These are phyloP conservation scores for Homalodisca vitripennis DNA, from an alignment of 1,140 invertebrate genomes.

Conservation along the genomic window DNA sequence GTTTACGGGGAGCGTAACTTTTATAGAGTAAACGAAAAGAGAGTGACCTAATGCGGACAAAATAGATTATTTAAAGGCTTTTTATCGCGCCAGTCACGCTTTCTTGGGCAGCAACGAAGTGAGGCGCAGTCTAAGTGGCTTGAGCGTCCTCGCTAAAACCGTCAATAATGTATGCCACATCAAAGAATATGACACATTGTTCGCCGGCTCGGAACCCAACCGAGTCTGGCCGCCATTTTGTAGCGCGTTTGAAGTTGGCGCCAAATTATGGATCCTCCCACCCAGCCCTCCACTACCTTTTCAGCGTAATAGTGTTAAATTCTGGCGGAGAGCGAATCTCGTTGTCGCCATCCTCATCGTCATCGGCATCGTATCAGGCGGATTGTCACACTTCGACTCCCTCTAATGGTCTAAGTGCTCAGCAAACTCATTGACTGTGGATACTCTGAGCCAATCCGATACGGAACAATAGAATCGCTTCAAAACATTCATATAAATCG, in stretches of 20 bases:
- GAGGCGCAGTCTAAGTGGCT: constrained; percentile 4
- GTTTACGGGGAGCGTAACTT: no score
- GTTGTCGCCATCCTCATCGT: no score
- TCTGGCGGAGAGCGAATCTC: no score
- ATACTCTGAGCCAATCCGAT: no score
- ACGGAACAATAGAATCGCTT: no score
- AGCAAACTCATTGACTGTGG: no score
- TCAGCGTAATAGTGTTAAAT: background rate
- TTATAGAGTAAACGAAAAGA: background rate
- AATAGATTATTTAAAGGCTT: background rate
- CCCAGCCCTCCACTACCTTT: background rate
- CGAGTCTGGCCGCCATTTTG: background rate
- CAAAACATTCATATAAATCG: no score
- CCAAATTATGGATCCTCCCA: no score
- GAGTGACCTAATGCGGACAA: background rate
- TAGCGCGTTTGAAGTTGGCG: background rate
- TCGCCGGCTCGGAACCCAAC: no score
- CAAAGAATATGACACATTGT: constrained; percentile 11
- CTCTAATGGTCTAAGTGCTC: no score
- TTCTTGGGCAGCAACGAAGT: constrained; percentile 1
- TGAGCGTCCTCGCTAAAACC: constrained; percentile 7
- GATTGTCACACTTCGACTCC: no score
- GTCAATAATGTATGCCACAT: constrained; percentile 16
- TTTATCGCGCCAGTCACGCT: background rate
- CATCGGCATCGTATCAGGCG: no score